These are phyloP conservation scores for Ruditapes philippinarum DNA, from an alignment of 1,140 invertebrate genomes.

Conservation along the genomic window DNA sequence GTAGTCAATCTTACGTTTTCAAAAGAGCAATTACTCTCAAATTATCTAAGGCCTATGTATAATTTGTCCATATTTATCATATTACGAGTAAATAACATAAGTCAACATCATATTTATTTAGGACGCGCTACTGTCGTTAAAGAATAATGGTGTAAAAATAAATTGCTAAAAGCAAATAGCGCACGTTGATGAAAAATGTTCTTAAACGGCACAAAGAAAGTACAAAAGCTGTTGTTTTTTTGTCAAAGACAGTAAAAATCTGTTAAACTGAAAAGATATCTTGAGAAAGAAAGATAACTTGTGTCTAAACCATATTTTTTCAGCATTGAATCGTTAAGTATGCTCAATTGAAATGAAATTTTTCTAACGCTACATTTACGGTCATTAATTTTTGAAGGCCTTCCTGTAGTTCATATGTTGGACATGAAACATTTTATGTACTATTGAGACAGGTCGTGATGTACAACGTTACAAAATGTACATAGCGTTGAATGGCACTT, in stretches of 20 bases:
- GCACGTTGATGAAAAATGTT: too few species aligned
- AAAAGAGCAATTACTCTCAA: not conserved
- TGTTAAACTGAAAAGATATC: not conserved
- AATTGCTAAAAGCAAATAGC: too few species aligned
- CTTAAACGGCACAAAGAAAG: too few species aligned
- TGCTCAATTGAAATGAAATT: too few species aligned
- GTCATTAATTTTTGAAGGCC: slow-evolving; percentile 21
- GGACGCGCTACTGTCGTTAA: not conserved
- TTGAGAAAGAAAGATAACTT: not conserved
- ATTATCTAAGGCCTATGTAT: not conserved
- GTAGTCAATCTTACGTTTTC: not conserved
- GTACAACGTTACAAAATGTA: not conserved
- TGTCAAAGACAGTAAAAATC: not conserved
- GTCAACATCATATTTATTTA: not conserved
- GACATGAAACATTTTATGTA: not conserved
- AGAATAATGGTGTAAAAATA: not conserved
- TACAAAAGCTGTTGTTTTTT: too few species aligned
- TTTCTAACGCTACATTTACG: too few species aligned
- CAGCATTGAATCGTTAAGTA: too few species aligned
- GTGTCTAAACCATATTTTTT: too few species aligned
- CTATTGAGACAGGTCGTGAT: not conserved
- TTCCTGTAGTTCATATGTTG: not conserved
- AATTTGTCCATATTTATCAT: not conserved
- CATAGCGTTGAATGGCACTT: slow-evolving; percentile 8
- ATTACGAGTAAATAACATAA: slow-evolving; percentile 9